Evolutionary conservation across 2,888 invertebrate species (phyloP), one percentile per base, ranked within the genome.

Genomic region (Agonopterix heracliana): DNA sequence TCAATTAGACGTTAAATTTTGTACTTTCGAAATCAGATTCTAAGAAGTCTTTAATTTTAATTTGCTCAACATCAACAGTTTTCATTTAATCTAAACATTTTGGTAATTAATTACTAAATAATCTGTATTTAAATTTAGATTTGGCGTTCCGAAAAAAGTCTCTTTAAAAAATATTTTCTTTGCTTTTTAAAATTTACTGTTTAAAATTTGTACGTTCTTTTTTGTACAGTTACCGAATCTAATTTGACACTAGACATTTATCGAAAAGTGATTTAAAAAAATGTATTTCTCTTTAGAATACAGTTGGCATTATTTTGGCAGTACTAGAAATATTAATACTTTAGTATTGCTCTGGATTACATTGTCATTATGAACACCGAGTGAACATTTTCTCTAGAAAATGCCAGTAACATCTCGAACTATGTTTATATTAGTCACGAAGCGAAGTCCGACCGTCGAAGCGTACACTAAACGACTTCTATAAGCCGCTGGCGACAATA

Each of bases 341-440:
- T 87, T 87, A 87, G 84, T 88, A 88, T 88, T 87, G 88, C 88
- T 88, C 85, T 83, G 87, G 74, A 77, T 86, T 87, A 87, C 88
- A 87, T 87, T 84, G 86, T 88, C 86, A 76, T 77, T 65, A 77
- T 86, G 86, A 87, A 87, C 87, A 87, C 87, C 71, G 83, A 68
- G 70, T 68, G 69, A 69, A 64, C 75, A 70, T 72, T 67, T 67
- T 64, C 78, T 59, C 71, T 71, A 67, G 73, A 73, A 68, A 72
- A 72, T 64, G 73, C 60, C 66, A 62, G 63, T 68, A 67, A 63
- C 62, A 38, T 54, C 57, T 56, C 64, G 61, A 61, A 55, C 54
- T 56, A 57, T 54, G 54, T 55, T 53, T 26, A 64, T 59, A 64
- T 48, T 48, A 52, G 70, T 72, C 74, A 68, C 75, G 65, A 74